phyloP scores from a whole-genome alignment of 2,113 vertebrate genomes.

The Podarcis raffonei region DNA sequence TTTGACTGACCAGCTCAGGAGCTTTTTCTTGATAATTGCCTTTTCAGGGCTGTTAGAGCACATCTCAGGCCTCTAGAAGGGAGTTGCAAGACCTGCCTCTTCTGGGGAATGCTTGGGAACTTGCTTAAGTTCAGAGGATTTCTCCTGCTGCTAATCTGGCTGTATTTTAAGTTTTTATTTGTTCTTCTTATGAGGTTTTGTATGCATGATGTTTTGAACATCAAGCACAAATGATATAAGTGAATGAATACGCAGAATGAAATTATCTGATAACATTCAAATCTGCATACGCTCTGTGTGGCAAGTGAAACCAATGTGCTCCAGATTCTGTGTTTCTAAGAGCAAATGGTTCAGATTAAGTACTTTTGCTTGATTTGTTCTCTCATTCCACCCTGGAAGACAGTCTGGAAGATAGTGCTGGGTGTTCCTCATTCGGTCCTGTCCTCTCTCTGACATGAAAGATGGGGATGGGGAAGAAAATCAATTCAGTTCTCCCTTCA shows the following conservation, averaged over 20 bases:
- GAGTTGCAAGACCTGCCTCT: not conserved
- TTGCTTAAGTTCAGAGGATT: not conserved
- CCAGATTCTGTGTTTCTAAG: not conserved
- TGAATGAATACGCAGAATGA: not conserved
- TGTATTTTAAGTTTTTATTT: not conserved
- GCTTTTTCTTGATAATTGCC: not conserved
- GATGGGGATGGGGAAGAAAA: not conserved
- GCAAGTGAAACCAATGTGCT: not conserved
- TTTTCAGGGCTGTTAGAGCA: not conserved
- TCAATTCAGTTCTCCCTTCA: too few species aligned
- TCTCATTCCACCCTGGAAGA: not conserved
- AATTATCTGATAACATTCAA: not conserved
- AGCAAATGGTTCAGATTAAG: not conserved
- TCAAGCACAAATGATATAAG: too few species aligned
- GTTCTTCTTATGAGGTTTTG: not conserved
- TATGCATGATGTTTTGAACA: not conserved
- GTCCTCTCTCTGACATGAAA: not conserved
- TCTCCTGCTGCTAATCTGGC: not conserved
- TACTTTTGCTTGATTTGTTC: not conserved
- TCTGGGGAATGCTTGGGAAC: not conserved
- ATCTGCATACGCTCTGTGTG: too few species aligned
- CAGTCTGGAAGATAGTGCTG: not conserved
- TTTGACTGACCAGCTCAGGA: not conserved
- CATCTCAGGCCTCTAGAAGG: not conserved
- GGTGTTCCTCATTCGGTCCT: not conserved